phyloP scores from a whole-genome alignment of 2,888 invertebrate genomes.

The Conus canariensis region DNA sequence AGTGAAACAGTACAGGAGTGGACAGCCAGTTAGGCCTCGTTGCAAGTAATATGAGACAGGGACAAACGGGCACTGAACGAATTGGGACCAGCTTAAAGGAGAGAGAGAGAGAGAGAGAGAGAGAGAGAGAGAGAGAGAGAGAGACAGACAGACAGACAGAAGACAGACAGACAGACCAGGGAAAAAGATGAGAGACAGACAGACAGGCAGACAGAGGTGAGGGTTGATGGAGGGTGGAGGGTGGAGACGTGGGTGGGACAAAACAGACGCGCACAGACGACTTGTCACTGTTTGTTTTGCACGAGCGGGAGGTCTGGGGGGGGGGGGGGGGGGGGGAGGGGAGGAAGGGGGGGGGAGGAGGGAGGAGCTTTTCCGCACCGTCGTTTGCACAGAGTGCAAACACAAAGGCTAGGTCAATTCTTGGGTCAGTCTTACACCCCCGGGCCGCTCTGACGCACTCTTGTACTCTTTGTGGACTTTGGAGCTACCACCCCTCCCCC shows the following conservation, averaged over 20 bases:
- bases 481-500: too few relatives aligned
- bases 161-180: background rate
- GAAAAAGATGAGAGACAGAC: background rate
- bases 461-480: too few relatives aligned
- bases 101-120: background rate
- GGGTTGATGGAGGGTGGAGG: background rate
- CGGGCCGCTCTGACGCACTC: too few relatives aligned
- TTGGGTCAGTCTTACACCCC: too few relatives aligned
- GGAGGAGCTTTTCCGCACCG: background rate
- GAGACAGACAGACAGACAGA: background rate
- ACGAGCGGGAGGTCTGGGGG: background rate
- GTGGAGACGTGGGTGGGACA: background rate
- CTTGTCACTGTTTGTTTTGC: too few relatives aligned
- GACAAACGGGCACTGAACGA: too few relatives aligned
- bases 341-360: background rate
- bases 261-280: too few relatives aligned
- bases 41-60: too few relatives aligned
- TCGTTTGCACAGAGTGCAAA: too few relatives aligned
- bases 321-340: background rate
- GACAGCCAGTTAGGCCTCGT: too few relatives aligned
- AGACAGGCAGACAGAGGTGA: background rate
- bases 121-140: slow-evolving; percentile 11
- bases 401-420: too few relatives aligned
- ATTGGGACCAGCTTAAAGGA: background rate
- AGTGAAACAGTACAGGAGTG: too few relatives aligned